Percentiles rank a stretch among this genome's conserved stretches.
Conservation (phyloP, 2,797 vertebrate species). For the Labroides dimidiatus region DNA sequence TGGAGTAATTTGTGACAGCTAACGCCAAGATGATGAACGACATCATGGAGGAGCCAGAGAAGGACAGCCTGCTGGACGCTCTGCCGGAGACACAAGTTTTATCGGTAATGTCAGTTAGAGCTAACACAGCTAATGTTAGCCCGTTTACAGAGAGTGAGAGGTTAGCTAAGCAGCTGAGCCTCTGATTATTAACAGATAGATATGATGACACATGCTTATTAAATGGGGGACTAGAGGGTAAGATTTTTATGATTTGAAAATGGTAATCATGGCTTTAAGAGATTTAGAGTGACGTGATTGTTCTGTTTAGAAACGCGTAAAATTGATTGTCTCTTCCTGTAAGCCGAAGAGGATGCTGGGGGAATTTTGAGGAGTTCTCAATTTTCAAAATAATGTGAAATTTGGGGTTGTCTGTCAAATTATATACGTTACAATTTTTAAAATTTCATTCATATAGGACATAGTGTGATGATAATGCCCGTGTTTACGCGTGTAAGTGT, state of each 20-base stretch:
- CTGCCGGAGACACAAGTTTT: conserved; percentile 56
- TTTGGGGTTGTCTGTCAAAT: neutral
- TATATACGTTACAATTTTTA: neutral
- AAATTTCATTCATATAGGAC: too few relatives aligned
- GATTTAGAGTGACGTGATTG: neutral
- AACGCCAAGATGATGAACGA: conserved; percentile 80
- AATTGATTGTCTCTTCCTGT: neutral
- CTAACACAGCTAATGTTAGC: conserved; percentile 39
- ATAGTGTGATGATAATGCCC: too few relatives aligned
- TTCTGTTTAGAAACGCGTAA: neutral
- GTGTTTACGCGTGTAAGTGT: too few relatives aligned
- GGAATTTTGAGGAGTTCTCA: neutral
- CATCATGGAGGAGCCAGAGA: conserved; percentile 83
- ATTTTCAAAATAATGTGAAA: neutral
- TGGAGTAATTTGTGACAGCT: conserved; percentile 61
- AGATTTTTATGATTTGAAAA: too few relatives aligned
- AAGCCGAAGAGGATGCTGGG: conserved; percentile 1
- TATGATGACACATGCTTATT: neutral
- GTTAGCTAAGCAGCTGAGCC: conserved; percentile 36
- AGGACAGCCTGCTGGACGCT: conserved; percentile 69
- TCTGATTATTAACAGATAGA: conserved; percentile 21
- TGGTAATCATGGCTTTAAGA: neutral
- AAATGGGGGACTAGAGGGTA: fast-evolving
- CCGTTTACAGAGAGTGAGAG: conserved; percentile 27
- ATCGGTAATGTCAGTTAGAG: conserved; percentile 65